Evolutionary conservation across 92 coral and sea anemone genomes (phyloP).

Genomic region (Phenganax marumi): DNA sequence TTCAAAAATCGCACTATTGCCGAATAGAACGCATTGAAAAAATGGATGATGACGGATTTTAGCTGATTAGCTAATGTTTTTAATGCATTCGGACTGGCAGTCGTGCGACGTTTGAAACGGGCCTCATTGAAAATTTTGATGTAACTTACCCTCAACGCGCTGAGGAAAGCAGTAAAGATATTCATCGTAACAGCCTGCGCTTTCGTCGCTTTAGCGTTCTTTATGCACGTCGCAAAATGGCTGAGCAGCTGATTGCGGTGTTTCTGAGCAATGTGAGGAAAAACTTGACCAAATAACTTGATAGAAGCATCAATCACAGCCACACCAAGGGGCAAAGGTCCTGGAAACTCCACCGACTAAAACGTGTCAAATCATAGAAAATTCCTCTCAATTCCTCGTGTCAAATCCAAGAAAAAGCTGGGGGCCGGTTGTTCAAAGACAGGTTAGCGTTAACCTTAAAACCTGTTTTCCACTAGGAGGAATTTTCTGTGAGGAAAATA

Average conservation of each 20-base stretch:
- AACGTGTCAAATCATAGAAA: neutral
- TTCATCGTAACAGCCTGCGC: constrained; percentile 97
- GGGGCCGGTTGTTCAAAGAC: no score
- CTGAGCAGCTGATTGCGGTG: constrained; percentile 91
- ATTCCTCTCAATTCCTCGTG: neutral
- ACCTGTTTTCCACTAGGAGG: no score
- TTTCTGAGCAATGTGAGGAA: constrained; percentile 89
- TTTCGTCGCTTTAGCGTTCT: constrained; percentile 84
- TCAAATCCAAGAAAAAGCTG: no score
- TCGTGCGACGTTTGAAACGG: neutral
- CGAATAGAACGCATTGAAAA: no score
- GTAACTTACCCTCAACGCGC: constrained; percentile 73
- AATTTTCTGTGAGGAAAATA: no score
- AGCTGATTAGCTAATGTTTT: neutral
- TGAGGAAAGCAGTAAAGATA: constrained; percentile 90
- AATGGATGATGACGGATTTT: no score
- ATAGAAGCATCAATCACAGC: constrained; percentile 94
- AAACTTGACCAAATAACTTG: constrained; percentile 85
- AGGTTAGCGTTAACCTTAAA: no score
- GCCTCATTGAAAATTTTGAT: no score
- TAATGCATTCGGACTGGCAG: neutral
- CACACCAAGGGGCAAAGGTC: constrained; percentile 94
- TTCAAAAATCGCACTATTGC: no score
- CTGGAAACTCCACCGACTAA: constrained; percentile 92
- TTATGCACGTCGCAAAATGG: constrained; percentile 89